Evolutionary conservation across 2,113 vertebrate species (phyloP), one percentile per base, ranked within the genome.

Genomic region (Heterochromis multidens): DNA sequence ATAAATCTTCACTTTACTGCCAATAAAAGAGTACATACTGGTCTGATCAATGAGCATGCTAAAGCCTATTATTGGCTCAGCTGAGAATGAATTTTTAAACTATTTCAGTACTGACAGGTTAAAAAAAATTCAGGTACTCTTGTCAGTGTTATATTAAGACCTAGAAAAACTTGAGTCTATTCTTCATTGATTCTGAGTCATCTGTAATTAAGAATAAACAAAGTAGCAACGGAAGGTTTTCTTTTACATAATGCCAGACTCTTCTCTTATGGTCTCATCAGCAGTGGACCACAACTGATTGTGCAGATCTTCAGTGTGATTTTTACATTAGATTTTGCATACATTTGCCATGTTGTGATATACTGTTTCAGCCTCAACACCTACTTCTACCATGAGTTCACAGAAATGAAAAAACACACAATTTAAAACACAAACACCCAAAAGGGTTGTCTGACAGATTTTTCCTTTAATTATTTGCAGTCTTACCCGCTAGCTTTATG

Each of bases 401-500:
- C 25, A 49, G 46, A 72, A 72, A 72, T 72, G 16, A 74, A 12
- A 72, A 70, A 23, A 70, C 14, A 46, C 65, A 27, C 63, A 70
- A 43, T 67, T 67, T 25, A 67, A 49, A 70, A 52, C 7, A 19
- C 49, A 52, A 21, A 70, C n/a, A 70, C 40, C 67, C 25, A 19
- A 46, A 49, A 31, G 16, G 11, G 6, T 5, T 70, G 40, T 70
- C 23, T 19, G 16, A 49, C 2, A 72, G 9, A 49, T 72, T 49
- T 49, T 31, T 14, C 49, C 43, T 25, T 49, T 72, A 21, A 72
- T 77, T 16, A 37, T 3, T 77, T 11, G 6, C 1, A 23, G 25
- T 52, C 80, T 87, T 89, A 98, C 98, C 98, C 97, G 98, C 97
- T 95, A 99, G 94, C 93, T 98, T 99, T 90, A 98, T 93, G 92